phyloP scores from a whole-genome alignment of 2,888 invertebrate genomes.

The Lycocerus yunnanus region DNA sequence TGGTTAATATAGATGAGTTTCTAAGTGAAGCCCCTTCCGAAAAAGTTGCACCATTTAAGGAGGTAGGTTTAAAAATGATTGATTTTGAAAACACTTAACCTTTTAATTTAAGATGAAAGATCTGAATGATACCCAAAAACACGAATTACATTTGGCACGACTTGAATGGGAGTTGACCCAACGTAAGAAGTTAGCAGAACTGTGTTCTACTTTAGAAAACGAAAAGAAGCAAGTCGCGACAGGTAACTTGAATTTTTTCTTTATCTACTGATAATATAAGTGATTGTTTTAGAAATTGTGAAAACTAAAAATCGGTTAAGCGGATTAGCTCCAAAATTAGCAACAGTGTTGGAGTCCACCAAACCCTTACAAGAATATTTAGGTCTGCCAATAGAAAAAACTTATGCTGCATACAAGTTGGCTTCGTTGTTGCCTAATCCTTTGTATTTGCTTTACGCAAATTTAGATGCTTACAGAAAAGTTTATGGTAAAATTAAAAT shows the following conservation, averaged over 20 bases:
- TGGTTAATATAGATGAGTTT: conserved; percentile 84
- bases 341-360: conserved; percentile 73
- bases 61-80: conserved; percentile 34
- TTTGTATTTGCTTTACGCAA: conserved; percentile 85
- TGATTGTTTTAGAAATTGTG: conserved; percentile 42
- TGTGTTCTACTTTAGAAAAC: conserved; percentile 75
- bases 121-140: conserved; percentile 62
- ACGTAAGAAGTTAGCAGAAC: conserved; percentile 78
- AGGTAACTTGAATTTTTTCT: conserved; percentile 57
- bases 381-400: conserved; percentile 78
- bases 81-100: background rate
- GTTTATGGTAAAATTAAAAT: conserved; percentile 63
- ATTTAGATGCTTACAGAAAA: conserved; percentile 80
- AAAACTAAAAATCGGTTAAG: conserved; percentile 64
- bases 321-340: conserved; percentile 80
- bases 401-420: conserved; percentile 75
- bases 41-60: conserved; percentile 45
- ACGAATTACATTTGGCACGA: conserved; percentile 81
- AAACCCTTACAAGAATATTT: conserved; percentile 89
- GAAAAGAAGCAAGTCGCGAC: conserved; percentile 77
- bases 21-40: conserved; percentile 75
- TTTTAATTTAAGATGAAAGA: conserved; percentile 36
- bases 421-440: conserved; percentile 79
- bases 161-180: conserved; percentile 92
- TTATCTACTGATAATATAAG: background rate